Conservation (phyloP, 2,113 vertebrate genomes). For the Peromyscus leucopus region DNA sequence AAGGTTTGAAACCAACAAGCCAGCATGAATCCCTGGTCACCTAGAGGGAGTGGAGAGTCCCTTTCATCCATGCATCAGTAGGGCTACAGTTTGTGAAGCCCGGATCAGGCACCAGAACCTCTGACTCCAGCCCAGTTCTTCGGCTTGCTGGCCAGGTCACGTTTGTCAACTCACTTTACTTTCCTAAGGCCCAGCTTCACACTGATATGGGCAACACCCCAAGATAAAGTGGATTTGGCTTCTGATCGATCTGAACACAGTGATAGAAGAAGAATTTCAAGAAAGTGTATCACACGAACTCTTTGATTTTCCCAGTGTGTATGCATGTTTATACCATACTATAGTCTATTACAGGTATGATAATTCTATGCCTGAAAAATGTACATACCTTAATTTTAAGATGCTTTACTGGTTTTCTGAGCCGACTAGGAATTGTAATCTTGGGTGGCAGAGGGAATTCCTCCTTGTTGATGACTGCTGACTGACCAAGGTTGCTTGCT, state of each 20-base stretch:
- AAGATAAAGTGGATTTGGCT: not conserved
- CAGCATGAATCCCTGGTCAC: not conserved
- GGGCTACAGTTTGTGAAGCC: not conserved
- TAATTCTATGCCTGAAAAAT: not conserved
- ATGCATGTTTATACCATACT: not conserved
- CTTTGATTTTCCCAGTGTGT: not conserved
- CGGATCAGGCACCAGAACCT: not conserved
- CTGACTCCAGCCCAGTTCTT: not conserved
- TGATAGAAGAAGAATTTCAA: not conserved
- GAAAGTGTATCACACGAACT: not conserved
- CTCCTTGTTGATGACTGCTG: not conserved
- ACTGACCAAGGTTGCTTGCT: not conserved
- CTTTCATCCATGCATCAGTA: not conserved
- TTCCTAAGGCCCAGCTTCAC: not conserved
- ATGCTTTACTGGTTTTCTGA: not conserved
- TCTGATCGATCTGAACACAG: not conserved
- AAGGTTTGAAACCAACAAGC: slow-evolving; percentile 9
- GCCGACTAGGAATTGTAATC: not conserved
- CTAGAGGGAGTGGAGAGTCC: not conserved
- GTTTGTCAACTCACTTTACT: not conserved
- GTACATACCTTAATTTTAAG: not conserved
- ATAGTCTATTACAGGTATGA: not conserved
- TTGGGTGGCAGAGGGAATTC: not conserved
- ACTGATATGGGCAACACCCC: not conserved
- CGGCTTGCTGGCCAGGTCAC: not conserved